Evolutionary conservation across 2,113 vertebrate genomes (phyloP).

Genomic region (Notarius lentiginosus): DNA sequence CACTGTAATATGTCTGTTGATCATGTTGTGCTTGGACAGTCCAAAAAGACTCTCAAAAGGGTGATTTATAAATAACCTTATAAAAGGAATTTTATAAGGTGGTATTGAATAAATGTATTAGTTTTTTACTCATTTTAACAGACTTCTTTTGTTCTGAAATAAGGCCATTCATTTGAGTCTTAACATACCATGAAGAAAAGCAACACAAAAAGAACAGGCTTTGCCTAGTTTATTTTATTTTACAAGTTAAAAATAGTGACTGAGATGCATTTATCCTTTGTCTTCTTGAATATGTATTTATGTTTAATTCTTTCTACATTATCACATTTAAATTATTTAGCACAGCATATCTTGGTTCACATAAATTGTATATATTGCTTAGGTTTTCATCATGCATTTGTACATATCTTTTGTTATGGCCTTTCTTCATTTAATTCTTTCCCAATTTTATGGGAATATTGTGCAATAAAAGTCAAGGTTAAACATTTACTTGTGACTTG

Average conservation of each 20-base stretch:
- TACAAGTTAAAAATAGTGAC: conserved; percentile 54
- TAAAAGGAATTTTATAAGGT: not conserved
- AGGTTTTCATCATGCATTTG: conserved; percentile 80
- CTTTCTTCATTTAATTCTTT: conserved; percentile 77
- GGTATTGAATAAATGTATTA: not conserved
- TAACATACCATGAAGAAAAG: conserved; percentile 65
- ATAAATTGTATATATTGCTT: conserved; percentile 86
- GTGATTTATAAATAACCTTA: not conserved
- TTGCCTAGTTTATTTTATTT: conserved; percentile 53
- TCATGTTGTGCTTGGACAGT: conserved; percentile 16
- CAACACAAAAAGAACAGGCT: conserved; percentile 49
- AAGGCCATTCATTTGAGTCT: conserved; percentile 62
- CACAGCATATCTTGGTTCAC: conserved; percentile 77
- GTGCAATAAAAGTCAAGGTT: conserved; percentile 94
- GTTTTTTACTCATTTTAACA: conserved; percentile 19
- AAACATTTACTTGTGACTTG: conserved; percentile 43
- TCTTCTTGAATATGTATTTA: conserved; percentile 62
- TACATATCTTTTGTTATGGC: conserved; percentile 83
- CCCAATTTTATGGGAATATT: conserved; percentile 98
- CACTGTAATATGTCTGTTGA: conserved; percentile 15
- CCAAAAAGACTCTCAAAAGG: not conserved
- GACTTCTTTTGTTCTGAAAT: conserved; percentile 32
- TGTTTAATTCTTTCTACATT: conserved; percentile 61
- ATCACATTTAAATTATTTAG: conserved; percentile 88
- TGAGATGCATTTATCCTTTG: conserved; percentile 44